Conservation (phyloP, 2,113 vertebrate genomes). For the Plestiodon gilberti region DNA sequence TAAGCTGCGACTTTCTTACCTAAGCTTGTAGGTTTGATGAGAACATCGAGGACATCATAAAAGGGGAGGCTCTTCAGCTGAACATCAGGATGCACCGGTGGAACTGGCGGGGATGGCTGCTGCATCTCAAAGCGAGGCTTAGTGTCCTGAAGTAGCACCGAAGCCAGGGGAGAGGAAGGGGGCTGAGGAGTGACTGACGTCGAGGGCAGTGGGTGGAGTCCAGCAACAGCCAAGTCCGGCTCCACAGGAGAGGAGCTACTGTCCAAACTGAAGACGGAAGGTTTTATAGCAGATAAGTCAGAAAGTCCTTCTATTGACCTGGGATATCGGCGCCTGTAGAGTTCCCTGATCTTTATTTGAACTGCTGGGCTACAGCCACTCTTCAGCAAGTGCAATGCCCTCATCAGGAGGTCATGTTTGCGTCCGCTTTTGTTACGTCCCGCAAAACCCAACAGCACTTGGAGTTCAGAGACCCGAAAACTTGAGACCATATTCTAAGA, state of each 20-base stretch:
- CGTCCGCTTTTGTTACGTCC: conserved; percentile 88
- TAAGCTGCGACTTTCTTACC: conserved; percentile 75
- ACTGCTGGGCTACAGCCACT: conserved; percentile 86
- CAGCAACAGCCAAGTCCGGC: conserved; percentile 71
- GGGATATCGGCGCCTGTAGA: conserved; percentile 84
- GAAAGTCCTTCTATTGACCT: conserved; percentile 80
- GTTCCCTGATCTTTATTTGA: conserved; percentile 85
- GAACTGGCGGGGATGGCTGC: conserved; percentile 86
- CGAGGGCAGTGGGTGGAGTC: conserved; percentile 76
- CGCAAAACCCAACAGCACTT: conserved; percentile 88
- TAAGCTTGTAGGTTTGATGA: conserved; percentile 96
- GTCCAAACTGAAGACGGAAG: conserved; percentile 72
- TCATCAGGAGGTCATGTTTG: conserved; percentile 90
- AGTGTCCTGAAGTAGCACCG: conserved; percentile 77
- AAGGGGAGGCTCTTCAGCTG: conserved; percentile 93
- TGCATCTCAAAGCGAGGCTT: conserved; percentile 90
- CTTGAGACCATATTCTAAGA: conserved; percentile 89
- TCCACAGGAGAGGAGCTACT: conserved; percentile 72
- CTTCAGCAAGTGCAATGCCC: conserved; percentile 86
- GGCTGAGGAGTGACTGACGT: conserved; percentile 75
- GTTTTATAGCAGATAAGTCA: conserved; percentile 75
- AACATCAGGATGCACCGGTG: conserved; percentile 95
- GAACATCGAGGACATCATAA: conserved; percentile 94
- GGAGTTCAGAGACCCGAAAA: conserved; percentile 90
- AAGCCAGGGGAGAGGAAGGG: conserved; percentile 75